Conservation (phyloP, 2,888 invertebrate genomes). For the Tortricodes alternella region DNA sequence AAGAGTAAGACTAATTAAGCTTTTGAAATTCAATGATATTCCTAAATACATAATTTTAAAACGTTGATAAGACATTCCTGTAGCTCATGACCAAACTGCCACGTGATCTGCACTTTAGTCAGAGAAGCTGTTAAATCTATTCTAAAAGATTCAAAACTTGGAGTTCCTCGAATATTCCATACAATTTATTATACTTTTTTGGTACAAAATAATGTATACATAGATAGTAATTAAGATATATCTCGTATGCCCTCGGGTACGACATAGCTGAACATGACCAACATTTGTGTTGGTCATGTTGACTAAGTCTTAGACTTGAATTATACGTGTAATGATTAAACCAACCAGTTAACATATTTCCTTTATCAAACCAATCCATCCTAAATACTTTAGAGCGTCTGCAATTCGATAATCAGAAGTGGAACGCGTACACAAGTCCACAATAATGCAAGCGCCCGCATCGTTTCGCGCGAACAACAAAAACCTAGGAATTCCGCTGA, state of each 20-base stretch:
- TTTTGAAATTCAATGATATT: not conserved
- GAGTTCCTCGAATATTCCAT: no score
- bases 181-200: no score
- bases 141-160: not conserved
- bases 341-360: no score
- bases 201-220: no score
- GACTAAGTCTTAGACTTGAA: no score
- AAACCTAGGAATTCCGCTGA: conserved; percentile 16
- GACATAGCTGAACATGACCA: no score
- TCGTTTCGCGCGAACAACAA: conserved; percentile 5
- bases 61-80: conserved; percentile 2
- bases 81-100: conserved; percentile 2
- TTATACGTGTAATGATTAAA: no score
- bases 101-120: no score
- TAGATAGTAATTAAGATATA: no score
- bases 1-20: not conserved
- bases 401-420: conserved; percentile 4
- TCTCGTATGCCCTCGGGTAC: no score
- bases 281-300: no score
- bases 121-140: no score
- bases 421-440: not conserved
- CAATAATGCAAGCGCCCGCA: not conserved
- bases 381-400: not conserved
- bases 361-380: not conserved
- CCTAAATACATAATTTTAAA: conserved; percentile 8